These are phyloP conservation scores for Dipus sagitta DNA, from an alignment of 2,797 vertebrate genomes.

Conservation along the genomic window DNA sequence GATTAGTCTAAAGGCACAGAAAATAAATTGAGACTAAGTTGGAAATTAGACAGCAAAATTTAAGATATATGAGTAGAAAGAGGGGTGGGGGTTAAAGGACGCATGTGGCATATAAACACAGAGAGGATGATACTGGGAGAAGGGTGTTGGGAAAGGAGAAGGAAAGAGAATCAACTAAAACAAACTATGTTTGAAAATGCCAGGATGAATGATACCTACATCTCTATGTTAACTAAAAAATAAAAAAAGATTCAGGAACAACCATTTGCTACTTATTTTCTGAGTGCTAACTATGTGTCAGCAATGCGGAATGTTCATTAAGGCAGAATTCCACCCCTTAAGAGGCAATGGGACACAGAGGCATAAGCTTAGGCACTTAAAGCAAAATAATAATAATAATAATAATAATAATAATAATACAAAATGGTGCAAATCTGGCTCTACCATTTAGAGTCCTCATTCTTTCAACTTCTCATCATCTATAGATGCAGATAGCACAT, in stretches of 20 bases:
- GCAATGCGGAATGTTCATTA: background rate
- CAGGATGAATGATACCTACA: no score
- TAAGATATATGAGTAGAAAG: background rate
- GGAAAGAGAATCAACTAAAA: no score
- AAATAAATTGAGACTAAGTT: conserved; percentile 30
- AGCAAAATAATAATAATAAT: no score
- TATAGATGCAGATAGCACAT: background rate
- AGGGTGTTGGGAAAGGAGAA: no score
- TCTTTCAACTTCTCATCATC: background rate
- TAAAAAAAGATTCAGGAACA: background rate
- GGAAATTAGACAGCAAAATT: background rate
- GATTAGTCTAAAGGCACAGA: conserved; percentile 24
- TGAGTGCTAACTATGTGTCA: background rate
- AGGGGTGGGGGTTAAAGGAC: no score
- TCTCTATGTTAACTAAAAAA: no score
- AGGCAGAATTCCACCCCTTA: conserved; percentile 2
- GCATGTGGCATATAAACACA: no score
- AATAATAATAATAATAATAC: no score
- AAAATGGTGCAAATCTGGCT: background rate
- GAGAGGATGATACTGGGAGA: no score
- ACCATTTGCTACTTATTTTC: conserved; percentile 19
- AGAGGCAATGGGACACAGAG: background rate
- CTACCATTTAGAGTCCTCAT: background rate
- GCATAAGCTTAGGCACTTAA: background rate
- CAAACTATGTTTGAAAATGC: no score